Evolutionary conservation across 2,888 invertebrate species (phyloP).

Genomic region (Tipula unca): DNA sequence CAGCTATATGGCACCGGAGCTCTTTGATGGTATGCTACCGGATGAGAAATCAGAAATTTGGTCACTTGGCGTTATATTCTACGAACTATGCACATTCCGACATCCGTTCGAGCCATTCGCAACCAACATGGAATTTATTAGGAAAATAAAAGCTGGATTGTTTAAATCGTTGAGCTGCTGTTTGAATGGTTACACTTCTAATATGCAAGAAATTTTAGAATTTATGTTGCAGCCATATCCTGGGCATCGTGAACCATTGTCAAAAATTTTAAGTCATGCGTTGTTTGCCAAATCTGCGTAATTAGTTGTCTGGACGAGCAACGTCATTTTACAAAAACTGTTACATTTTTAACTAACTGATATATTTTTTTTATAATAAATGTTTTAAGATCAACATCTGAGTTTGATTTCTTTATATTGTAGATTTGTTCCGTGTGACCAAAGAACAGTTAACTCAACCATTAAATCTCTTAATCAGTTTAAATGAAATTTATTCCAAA

Average conservation of each 20-base stretch:
- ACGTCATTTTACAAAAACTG: too few relatives aligned
- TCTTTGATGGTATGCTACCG: slow-evolving; percentile 52
- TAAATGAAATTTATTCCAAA: too few relatives aligned
- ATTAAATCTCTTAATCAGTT: too few relatives aligned
- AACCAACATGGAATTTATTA: not conserved
- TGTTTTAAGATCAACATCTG: too few relatives aligned
- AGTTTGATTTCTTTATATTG: too few relatives aligned
- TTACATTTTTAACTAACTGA: too few relatives aligned
- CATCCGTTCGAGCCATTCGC: slow-evolving; percentile 22
- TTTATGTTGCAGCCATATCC: not conserved
- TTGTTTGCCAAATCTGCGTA: not conserved
- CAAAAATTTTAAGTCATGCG: not conserved
- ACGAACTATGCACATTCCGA: slow-evolving; percentile 43
- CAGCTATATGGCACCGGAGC: slow-evolving; percentile 59
- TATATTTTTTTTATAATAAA: too few relatives aligned
- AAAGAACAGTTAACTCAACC: too few relatives aligned
- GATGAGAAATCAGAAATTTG: slow-evolving; percentile 58
- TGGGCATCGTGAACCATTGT: not conserved
- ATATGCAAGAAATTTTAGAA: not conserved
- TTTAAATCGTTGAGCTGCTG: not conserved
- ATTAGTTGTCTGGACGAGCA: too few relatives aligned
- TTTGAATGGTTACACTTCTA: not conserved
- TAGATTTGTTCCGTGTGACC: too few relatives aligned
- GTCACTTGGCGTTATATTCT: slow-evolving; percentile 56
- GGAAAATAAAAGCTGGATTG: too few relatives aligned